Evolutionary conservation across 2,113 vertebrate genomes (phyloP).

Genomic region (Colaptes auratus): DNA sequence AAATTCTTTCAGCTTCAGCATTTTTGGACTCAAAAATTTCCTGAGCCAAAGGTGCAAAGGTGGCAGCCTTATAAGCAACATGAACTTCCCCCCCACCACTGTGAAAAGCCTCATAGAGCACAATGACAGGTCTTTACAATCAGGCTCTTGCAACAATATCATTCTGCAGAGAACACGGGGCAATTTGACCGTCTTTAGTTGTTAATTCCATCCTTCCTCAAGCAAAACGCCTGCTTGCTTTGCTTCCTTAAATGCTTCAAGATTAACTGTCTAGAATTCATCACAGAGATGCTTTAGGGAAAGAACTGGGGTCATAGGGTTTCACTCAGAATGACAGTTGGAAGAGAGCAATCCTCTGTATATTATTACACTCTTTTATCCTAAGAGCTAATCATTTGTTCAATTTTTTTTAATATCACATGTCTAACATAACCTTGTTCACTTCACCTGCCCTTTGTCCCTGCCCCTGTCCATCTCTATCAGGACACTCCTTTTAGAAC

Average conservation of each 20-base stretch:
- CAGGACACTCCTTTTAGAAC: neutral
- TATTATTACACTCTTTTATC: neutral
- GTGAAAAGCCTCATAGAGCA: neutral
- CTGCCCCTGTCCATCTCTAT: neutral
- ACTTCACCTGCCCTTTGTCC: neutral
- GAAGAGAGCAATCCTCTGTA: neutral
- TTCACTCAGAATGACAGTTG: constrained; percentile 3
- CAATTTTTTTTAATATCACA: neutral
- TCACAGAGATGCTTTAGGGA: neutral
- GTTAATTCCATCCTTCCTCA: constrained; percentile 3
- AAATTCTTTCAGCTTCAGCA: constrained; percentile 8
- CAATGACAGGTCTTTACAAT: neutral
- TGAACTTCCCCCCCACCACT: too few relatives aligned
- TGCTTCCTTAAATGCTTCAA: constrained; percentile 32
- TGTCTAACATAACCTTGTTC: neutral
- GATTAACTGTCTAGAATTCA: constrained; percentile 18
- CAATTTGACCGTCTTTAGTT: neutral
- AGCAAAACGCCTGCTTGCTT: constrained; percentile 1
- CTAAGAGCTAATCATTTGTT: neutral
- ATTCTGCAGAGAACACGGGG: neutral
- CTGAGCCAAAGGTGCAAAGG: neutral
- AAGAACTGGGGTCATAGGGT: neutral
- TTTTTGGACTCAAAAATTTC: constrained; percentile 1
- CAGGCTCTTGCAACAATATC: neutral
- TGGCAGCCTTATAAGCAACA: neutral